Evolutionary conservation across 2,797 vertebrate species (phyloP).

Genomic region (Parauchenoglanis ngamensis): DNA sequence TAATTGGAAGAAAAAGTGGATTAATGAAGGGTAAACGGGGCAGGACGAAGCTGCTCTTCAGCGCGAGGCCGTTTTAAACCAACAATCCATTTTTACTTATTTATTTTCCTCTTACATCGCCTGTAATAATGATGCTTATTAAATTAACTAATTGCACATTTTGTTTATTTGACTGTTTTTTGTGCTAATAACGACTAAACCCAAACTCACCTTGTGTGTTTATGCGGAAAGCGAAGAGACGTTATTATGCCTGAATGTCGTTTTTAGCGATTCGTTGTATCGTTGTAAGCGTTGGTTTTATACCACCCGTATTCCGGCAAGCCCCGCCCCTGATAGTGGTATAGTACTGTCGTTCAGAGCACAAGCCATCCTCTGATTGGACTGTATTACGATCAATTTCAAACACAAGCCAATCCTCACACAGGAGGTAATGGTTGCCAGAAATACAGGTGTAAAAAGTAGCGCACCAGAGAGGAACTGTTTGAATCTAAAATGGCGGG

Average conservation of each 20-base stretch:
- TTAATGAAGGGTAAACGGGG: neutral
- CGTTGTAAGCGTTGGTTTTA: slow-evolving; percentile 7
- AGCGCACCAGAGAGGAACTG: neutral
- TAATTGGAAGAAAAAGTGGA: neutral
- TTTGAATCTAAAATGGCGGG: slow-evolving; percentile 42
- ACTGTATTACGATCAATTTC: neutral
- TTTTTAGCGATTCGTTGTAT: slow-evolving; percentile 27
- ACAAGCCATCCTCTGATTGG: neutral
- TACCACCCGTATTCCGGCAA: slow-evolving; percentile 11
- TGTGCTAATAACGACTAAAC: neutral
- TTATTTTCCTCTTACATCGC: neutral
- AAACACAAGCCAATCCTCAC: neutral
- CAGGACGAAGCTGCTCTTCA: neutral
- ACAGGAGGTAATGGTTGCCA: neutral
- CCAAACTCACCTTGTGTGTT: slow-evolving; percentile 34
- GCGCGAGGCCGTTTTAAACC: neutral
- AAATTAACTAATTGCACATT: neutral
- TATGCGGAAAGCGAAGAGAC: slow-evolving; percentile 24
- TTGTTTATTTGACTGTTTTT: neutral
- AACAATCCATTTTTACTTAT: neutral
- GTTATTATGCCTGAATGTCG: slow-evolving; percentile 27
- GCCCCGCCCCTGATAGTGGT: neutral
- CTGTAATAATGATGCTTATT: neutral
- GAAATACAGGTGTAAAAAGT: slow-evolving; percentile 25
- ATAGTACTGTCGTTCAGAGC: neutral